Percentiles rank a stretch among this genome's conserved stretches.
These are phyloP conservation scores for Leptinotarsa haldemani DNA, from an alignment of 2,888 invertebrate genomes.

Conservation along the genomic window DNA sequence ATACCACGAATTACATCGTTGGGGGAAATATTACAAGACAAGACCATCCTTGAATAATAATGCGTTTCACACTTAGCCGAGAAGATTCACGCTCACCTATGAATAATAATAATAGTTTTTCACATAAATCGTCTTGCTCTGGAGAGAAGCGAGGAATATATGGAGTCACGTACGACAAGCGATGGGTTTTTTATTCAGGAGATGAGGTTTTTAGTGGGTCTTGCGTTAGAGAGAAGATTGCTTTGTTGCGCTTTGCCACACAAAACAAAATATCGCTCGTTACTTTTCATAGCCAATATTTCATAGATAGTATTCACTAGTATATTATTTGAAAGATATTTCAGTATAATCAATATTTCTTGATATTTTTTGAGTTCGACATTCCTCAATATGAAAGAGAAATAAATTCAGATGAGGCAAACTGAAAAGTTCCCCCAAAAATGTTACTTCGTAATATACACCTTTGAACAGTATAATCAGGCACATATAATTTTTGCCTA, in stretches of 20 bases:
- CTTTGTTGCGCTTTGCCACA: not conserved
- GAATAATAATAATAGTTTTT: conserved; percentile 21
- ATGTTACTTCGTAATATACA: too few relatives aligned
- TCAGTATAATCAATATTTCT: too few relatives aligned
- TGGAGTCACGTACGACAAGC: conserved; percentile 1
- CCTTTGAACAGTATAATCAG: too few relatives aligned
- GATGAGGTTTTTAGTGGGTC: not conserved
- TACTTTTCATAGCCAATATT: too few relatives aligned
- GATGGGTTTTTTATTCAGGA: conserved; percentile 8
- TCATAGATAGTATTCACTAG: too few relatives aligned
- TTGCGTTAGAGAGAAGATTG: not conserved
- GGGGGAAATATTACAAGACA: conserved; percentile 9
- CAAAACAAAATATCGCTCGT: too few relatives aligned
- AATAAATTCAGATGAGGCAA: too few relatives aligned
- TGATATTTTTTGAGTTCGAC: too few relatives aligned
- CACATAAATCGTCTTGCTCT: conserved; percentile 5
- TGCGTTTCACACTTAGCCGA: conserved; percentile 8
- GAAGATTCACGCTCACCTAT: conserved; percentile 15
- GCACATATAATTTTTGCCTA: too few relatives aligned
- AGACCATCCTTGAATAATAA: conserved; percentile 17
- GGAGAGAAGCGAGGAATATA: conserved; percentile 2
- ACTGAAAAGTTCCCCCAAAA: too few relatives aligned
- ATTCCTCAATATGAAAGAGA: too few relatives aligned
- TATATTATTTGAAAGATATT: too few relatives aligned
- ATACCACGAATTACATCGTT: conserved; percentile 2